phyloP scores from a whole-genome alignment of 1,140 invertebrate species.

The Laupala kohalensis region DNA sequence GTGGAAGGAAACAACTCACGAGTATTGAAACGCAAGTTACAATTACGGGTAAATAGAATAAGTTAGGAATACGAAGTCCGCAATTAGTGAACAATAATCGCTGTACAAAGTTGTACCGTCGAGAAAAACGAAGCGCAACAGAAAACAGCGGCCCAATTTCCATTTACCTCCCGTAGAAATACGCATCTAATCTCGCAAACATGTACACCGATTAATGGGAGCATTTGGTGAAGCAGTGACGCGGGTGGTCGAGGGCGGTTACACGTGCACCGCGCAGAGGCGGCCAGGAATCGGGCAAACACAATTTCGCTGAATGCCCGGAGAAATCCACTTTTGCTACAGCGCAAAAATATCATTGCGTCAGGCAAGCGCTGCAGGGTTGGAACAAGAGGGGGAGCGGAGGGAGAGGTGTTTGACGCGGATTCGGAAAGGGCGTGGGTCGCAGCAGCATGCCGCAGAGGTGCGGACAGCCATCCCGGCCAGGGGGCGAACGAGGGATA shows the following conservation, averaged over 20 bases:
- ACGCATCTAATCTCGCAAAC: not conserved
- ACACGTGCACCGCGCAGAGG: not conserved
- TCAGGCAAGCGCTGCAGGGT: not conserved
- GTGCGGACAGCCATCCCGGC: no score
- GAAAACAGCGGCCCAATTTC: not conserved
- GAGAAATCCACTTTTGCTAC: not conserved
- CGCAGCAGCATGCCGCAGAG: no score
- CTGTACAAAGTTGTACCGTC: no score
- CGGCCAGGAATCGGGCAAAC: not conserved
- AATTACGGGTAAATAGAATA: not conserved
- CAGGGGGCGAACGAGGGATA: not conserved
- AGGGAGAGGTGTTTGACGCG: not conserved
- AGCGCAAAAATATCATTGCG: not conserved
- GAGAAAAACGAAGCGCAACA: not conserved
- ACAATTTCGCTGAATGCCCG: not conserved
- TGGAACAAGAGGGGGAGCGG: no score
- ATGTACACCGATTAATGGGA: not conserved
- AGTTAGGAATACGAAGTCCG: not conserved
- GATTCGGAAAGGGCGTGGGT: no score
- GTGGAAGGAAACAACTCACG: not conserved
- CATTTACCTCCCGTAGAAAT: not conserved
- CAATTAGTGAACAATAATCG: not conserved
- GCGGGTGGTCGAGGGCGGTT: not conserved
- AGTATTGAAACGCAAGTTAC: not conserved
- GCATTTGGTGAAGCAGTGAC: not conserved